These are phyloP conservation scores for Dione juno DNA, from an alignment of 2,888 invertebrate species.

Conservation along the genomic window DNA sequence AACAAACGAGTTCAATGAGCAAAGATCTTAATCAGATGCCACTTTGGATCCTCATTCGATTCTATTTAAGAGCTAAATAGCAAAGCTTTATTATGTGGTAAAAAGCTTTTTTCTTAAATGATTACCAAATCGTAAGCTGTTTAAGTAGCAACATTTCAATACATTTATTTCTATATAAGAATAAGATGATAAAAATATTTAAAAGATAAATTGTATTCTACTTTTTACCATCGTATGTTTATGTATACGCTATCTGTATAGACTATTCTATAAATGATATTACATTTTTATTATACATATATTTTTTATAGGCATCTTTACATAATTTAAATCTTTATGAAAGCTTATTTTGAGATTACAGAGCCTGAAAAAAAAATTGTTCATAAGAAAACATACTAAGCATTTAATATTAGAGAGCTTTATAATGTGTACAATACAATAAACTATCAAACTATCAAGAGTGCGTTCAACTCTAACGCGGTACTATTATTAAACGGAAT, in stretches of 20 bases:
- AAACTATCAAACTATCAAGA: constrained; percentile 78
- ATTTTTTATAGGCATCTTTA: neutral
- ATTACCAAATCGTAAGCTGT: constrained; percentile 48
- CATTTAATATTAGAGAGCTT: constrained; percentile 49
- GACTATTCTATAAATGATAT: too few species aligned
- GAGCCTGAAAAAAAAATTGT: constrained; percentile 32
- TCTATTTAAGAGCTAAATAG: constrained; percentile 72
- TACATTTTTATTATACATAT: too few species aligned
- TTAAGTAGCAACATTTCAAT: constrained; percentile 30
- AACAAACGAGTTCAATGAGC: constrained; percentile 68
- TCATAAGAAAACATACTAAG: constrained; percentile 35
- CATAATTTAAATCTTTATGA: neutral
- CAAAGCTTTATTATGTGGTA: constrained; percentile 71
- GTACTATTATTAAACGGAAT: constrained; percentile 83
- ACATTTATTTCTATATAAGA: neutral
- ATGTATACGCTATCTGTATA: too few species aligned
- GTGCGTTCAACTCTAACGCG: constrained; percentile 81
- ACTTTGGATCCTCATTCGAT: constrained; percentile 71
- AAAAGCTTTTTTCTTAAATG: constrained; percentile 62
- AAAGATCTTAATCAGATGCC: constrained; percentile 71
- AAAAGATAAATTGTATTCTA: too few species aligned
- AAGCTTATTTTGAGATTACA: neutral
- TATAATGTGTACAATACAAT: constrained; percentile 60
- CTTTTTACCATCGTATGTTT: too few species aligned
- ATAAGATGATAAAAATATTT: neutral